These are phyloP conservation scores for Euproctis similis DNA, from an alignment of 2,888 invertebrate species.

Conservation along the genomic window DNA sequence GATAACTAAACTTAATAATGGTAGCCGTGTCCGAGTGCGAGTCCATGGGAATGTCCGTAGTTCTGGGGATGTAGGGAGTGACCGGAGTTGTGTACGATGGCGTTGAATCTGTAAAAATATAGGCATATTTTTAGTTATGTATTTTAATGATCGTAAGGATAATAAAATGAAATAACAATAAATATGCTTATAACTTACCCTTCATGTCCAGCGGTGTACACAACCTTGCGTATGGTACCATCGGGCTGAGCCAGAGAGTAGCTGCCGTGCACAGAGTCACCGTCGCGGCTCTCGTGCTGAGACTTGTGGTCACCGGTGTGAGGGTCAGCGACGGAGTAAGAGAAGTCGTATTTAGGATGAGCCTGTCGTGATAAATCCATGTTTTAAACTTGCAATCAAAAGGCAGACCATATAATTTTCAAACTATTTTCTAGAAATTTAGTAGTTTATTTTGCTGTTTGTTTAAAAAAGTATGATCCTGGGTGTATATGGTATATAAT, in stretches of 20 bases:
- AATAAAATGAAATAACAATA: too few relatives aligned
- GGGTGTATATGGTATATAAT: too few relatives aligned
- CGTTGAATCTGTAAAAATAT: constrained; percentile 53
- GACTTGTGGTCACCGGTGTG: constrained; percentile 76
- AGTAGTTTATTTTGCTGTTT: too few relatives aligned
- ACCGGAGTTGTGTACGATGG: constrained; percentile 59
- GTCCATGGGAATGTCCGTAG: constrained; percentile 11
- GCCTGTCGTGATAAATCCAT: too few relatives aligned
- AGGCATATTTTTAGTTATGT: not conserved
- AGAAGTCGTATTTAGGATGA: constrained; percentile 60
- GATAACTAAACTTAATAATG: constrained; percentile 26
- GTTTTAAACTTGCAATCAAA: too few relatives aligned
- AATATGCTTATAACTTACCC: constrained; percentile 21
- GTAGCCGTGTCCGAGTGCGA: constrained; percentile 17
- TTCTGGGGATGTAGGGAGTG: constrained; percentile 45
- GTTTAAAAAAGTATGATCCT: too few relatives aligned
- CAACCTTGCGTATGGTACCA: constrained; percentile 67
- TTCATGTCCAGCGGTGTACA: constrained; percentile 51
- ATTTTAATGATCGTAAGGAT: too few relatives aligned
- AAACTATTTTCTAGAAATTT: too few relatives aligned
- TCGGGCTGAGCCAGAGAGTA: constrained; percentile 74
- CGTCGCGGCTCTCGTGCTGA: constrained; percentile 70
- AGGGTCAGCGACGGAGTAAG: constrained; percentile 71
- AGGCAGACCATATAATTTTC: too few relatives aligned
- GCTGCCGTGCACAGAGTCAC: constrained; percentile 37